A percentile compares a stretch with the other conserved stretches of the same genome.
Conservation (phyloP, 2,113 vertebrate genomes). For the Seriola aureovittata region DNA sequence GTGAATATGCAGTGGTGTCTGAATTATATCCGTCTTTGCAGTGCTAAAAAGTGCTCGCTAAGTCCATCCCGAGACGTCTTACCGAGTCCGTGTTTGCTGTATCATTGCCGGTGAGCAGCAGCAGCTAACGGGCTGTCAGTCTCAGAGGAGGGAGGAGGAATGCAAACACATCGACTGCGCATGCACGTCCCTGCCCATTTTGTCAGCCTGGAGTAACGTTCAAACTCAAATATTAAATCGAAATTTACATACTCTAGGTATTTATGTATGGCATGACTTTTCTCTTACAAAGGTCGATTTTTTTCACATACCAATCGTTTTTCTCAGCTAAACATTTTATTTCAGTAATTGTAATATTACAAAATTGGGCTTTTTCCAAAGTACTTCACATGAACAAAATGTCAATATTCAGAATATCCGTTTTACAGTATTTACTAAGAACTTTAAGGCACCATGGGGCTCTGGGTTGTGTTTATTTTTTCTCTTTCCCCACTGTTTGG, state of each 20-base stretch:
- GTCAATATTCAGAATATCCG: background rate
- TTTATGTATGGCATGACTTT: too few relatives aligned
- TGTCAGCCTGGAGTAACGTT: background rate
- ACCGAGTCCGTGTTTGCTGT: slow-evolving; percentile 81
- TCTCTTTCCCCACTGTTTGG: slow-evolving; percentile 29
- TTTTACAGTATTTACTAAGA: slow-evolving; percentile 2
- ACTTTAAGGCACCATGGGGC: slow-evolving; percentile 19
- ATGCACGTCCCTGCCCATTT: slow-evolving; percentile 44
- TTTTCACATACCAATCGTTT: background rate
- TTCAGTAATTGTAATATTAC: background rate
- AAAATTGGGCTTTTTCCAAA: background rate
- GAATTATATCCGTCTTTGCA: slow-evolving; percentile 51
- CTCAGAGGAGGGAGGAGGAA: slow-evolving; percentile 58
- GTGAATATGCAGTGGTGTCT: slow-evolving; percentile 3
- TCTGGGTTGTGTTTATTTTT: slow-evolving; percentile 24
- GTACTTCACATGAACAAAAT: background rate
- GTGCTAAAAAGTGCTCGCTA: slow-evolving; percentile 30
- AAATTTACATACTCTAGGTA: background rate
- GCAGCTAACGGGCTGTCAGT: slow-evolving; percentile 72
- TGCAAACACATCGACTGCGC: slow-evolving; percentile 66
- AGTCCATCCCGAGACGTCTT: slow-evolving; percentile 61
- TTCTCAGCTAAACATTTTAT: background rate
- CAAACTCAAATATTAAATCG: background rate
- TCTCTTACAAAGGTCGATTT: background rate
- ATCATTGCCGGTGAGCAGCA: slow-evolving; percentile 80